These are phyloP conservation scores for Ctenodactylus gundi DNA, from an alignment of 2,113 vertebrate species.

Conservation along the genomic window DNA sequence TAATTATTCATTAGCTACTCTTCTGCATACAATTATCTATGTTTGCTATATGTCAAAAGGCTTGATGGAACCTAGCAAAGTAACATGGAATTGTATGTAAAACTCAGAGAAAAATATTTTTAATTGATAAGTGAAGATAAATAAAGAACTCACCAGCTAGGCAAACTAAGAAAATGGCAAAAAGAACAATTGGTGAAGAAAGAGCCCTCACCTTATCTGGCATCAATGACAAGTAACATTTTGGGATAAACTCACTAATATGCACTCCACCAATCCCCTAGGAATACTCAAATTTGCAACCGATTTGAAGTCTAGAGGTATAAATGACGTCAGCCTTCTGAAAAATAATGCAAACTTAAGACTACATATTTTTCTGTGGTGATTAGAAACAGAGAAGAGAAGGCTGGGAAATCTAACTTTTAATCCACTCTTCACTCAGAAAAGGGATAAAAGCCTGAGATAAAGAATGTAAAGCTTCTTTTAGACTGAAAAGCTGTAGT, in stretches of 20 bases:
- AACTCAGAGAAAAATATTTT: background rate
- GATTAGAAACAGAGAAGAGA: background rate
- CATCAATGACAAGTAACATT: background rate
- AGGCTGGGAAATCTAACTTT: background rate
- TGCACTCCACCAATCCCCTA: background rate
- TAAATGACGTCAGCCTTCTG: background rate
- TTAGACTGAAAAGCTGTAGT: background rate
- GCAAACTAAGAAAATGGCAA: background rate
- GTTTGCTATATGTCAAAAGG: background rate
- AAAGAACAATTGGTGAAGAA: background rate
- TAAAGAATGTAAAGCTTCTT: conserved; percentile 7
- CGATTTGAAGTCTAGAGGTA: conserved; percentile 27
- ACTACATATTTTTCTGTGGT: conserved; percentile 25
- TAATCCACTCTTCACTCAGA: conserved; percentile 45
- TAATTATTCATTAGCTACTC: conserved; percentile 21
- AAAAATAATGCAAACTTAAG: background rate
- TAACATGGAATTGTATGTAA: background rate
- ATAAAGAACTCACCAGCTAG: background rate
- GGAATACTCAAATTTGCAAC: background rate
- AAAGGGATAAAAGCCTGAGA: conserved; percentile 27
- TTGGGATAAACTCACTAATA: conserved; percentile 27
- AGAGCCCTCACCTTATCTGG: background rate
- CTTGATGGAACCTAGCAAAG: background rate
- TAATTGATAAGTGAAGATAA: background rate
- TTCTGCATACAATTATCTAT: background rate